These are phyloP conservation scores for Pilophorus perplexus DNA, from an alignment of 2,888 invertebrate genomes.

Conservation along the genomic window DNA sequence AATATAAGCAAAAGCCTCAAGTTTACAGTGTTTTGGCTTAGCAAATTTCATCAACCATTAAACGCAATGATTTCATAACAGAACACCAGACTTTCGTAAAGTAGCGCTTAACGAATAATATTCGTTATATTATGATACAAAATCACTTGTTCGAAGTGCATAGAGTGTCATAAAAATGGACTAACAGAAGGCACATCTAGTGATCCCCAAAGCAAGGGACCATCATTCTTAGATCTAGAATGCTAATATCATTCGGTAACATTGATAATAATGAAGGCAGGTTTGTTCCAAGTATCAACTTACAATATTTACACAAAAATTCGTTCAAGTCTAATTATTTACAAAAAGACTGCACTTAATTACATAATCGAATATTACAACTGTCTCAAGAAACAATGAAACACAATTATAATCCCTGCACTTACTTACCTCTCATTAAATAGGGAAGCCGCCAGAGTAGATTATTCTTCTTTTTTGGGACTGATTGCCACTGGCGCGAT, in stretches of 20 bases:
- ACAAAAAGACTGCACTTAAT: conserved; percentile 18
- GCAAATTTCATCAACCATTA: too few species aligned
- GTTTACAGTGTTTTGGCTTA: too few species aligned
- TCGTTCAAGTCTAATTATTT: conserved; percentile 15
- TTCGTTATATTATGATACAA: too few species aligned
- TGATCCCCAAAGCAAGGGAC: conserved; percentile 20
- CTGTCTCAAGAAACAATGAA: conserved; percentile 7
- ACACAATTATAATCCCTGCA: too few species aligned
- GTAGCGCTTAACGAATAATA: too few species aligned
- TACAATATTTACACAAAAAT: conserved; percentile 18
- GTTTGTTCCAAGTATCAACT: conserved; percentile 36
- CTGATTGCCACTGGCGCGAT: conserved; percentile 54
- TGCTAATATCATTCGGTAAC: conserved; percentile 23
- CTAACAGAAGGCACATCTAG: conserved; percentile 39
- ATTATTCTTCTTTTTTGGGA: conserved; percentile 14
- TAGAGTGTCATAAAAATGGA: conserved; percentile 23
- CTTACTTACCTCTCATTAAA: too few species aligned
- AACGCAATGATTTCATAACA: too few species aligned
- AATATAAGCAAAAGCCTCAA: too few species aligned
- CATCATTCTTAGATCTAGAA: conserved; percentile 30
- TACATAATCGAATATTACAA: not conserved
- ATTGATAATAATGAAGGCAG: conserved; percentile 32
- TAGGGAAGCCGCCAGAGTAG: too few species aligned
- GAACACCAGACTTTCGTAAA: too few species aligned
- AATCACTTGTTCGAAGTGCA: conserved; percentile 23